Evolutionary conservation across 2,888 invertebrate species (phyloP).

Genomic region (Agrotis exclamationis): DNA sequence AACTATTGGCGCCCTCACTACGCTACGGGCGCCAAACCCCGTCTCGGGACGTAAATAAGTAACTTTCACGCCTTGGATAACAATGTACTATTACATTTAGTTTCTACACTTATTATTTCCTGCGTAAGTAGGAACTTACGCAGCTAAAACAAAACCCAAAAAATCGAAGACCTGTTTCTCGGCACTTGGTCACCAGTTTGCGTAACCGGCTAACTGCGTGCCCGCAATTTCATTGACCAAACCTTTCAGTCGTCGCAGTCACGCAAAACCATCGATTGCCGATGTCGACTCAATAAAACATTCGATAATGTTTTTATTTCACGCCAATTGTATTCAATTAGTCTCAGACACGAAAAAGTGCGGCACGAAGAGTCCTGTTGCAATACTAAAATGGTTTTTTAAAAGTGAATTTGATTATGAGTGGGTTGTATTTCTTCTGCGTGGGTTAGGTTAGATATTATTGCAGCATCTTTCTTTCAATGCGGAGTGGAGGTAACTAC

Average conservation of each 20-base stretch:
- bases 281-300: slow-evolving; percentile 71
- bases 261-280: slow-evolving; percentile 73
- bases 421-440: slow-evolving; percentile 1
- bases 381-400: slow-evolving; percentile 49
- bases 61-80: no score
- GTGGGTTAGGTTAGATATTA: neutral
- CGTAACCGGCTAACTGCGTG: slow-evolving; percentile 52
- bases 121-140: neutral
- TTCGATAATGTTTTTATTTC: slow-evolving; percentile 78
- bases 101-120: no score
- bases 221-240: slow-evolving; percentile 67
- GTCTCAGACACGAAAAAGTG: slow-evolving; percentile 76
- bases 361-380: slow-evolving; percentile 68
- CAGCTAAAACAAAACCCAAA: slow-evolving; percentile 22
- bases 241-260: slow-evolving; percentile 68
- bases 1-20: no score
- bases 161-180: slow-evolving; percentile 35
- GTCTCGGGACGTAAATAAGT: no score
- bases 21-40: no score
- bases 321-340: slow-evolving; percentile 76
- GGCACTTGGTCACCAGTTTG: slow-evolving; percentile 51
- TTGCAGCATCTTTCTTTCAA: neutral
- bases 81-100: no score
- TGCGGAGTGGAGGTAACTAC: no score
- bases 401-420: slow-evolving; percentile 6